Conservation (phyloP, 2,888 invertebrate species). For the Dexiosoma caninum region DNA sequence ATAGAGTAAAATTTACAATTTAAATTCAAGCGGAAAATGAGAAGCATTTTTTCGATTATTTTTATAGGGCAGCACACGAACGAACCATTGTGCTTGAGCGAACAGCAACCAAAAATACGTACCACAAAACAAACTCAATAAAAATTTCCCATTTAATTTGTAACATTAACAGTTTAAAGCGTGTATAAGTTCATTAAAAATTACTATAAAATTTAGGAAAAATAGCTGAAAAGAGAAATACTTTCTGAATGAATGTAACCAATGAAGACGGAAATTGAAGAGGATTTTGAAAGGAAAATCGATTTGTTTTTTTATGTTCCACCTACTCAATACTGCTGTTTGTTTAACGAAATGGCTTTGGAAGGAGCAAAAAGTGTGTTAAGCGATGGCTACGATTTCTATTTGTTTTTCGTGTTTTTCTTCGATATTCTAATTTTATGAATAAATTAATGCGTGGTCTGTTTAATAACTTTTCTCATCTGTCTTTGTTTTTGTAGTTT, state of each 20-base stretch:
- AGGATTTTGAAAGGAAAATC: not conserved
- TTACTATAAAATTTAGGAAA: not conserved
- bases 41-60: not conserved
- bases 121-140: not conserved
- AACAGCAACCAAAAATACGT: not conserved
- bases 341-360: no score
- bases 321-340: not conserved
- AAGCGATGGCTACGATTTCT: no score
- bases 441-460: not conserved
- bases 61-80: no score
- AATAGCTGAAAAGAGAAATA: not conserved
- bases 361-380: no score
- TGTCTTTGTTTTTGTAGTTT: no score
- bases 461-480: no score
- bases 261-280: not conserved
- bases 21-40: not conserved
- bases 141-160: not conserved
- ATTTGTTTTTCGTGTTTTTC: not conserved
- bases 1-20: not conserved
- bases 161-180: not conserved
- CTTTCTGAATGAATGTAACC: not conserved
- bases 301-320: not conserved
- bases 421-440: not conserved
- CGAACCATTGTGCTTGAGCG: not conserved
- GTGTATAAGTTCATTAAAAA: not conserved